Percentiles rank a stretch among this genome's conserved stretches.
Conservation (phyloP, 2,113 vertebrate genomes). For the Pterophyllum scalare region DNA sequence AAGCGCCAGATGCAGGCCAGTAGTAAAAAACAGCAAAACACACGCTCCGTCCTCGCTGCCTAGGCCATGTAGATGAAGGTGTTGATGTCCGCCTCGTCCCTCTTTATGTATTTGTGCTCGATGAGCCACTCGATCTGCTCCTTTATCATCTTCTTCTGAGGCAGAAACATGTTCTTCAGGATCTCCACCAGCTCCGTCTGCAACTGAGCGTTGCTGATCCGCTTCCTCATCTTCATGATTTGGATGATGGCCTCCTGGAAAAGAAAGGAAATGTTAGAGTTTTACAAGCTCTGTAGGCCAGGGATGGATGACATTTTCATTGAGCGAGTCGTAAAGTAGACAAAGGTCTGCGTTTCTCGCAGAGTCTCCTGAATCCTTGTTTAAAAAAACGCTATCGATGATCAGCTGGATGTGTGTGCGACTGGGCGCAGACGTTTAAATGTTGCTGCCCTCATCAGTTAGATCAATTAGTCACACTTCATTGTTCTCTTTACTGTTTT, state of each 20-base stretch:
- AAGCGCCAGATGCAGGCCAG: slow-evolving; percentile 36
- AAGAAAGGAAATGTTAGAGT: background rate
- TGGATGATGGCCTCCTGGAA: slow-evolving; percentile 97
- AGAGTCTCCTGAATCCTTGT: too few relatives aligned
- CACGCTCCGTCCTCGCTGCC: background rate
- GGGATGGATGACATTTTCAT: fast-evolving
- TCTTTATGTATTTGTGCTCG: slow-evolving; percentile 98
- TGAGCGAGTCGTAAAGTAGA: background rate
- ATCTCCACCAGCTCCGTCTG: slow-evolving; percentile 99
- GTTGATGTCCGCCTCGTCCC: slow-evolving; percentile 95
- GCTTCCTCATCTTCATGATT: slow-evolving; percentile 99
- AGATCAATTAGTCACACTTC: too few relatives aligned
- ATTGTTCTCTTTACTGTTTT: too few relatives aligned
- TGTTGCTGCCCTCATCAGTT: too few relatives aligned
- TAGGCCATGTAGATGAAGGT: slow-evolving; percentile 98
- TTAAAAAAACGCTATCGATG: too few relatives aligned
- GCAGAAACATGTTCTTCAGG: slow-evolving; percentile 99
- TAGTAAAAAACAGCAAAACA: slow-evolving; percentile 23
- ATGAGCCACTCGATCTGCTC: slow-evolving; percentile 99
- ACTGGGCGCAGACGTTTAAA: too few relatives aligned
- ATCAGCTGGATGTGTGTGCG: too few relatives aligned
- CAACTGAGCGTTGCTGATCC: slow-evolving; percentile 97
- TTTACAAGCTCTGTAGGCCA: background rate
- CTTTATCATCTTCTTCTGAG: slow-evolving; percentile 99
- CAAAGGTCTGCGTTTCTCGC: too few relatives aligned